A percentile compares a stretch with the other conserved stretches of the same genome.
These are phyloP conservation scores for Sceliomorpha sp. DNA, from an alignment of 2,888 invertebrate genomes.

Conservation along the genomic window DNA sequence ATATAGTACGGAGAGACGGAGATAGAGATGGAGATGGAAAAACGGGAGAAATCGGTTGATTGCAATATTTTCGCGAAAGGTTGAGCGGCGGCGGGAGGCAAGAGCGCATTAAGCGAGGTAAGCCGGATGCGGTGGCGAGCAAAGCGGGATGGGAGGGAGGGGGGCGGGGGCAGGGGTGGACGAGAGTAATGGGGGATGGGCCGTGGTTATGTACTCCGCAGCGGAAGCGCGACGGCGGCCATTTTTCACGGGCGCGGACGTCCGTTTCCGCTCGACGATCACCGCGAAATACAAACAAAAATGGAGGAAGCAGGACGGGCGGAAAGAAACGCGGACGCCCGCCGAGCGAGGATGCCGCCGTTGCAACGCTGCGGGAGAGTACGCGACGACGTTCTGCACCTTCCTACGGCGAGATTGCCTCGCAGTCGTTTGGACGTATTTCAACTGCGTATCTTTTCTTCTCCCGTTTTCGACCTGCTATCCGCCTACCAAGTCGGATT, in stretches of 20 bases:
- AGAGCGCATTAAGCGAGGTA: conserved; percentile 31
- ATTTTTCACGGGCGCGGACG: conserved; percentile 76
- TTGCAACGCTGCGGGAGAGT: conserved; percentile 2
- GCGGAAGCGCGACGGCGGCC: conserved; percentile 73
- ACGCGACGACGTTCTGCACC: conserved; percentile 19
- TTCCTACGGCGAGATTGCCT: conserved; percentile 11
- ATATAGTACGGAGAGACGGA: neutral
- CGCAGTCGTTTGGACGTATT: conserved; percentile 11
- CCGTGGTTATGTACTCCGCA: conserved; percentile 44
- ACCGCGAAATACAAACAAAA: conserved; percentile 75
- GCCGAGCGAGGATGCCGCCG: conserved; percentile 9
- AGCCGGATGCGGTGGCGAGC: conserved; percentile 34
- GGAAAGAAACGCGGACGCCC: conserved; percentile 38
- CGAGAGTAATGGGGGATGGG: conserved; percentile 17
- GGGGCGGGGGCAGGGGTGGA: too few species aligned
- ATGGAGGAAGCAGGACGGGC: conserved; percentile 61
- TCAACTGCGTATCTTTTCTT: conserved; percentile 6
- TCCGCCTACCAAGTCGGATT: conserved; percentile 3
- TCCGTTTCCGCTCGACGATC: conserved; percentile 76
- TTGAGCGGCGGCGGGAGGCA: conserved; percentile 33
- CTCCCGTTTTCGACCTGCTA: conserved; percentile 9
- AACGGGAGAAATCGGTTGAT: neutral
- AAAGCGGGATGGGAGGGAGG: conserved; percentile 25
- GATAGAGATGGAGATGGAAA: neutral
- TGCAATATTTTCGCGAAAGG: conserved; percentile 34